phyloP scores from a whole-genome alignment of 2,113 vertebrate species.

The Elachura formosa region DNA sequence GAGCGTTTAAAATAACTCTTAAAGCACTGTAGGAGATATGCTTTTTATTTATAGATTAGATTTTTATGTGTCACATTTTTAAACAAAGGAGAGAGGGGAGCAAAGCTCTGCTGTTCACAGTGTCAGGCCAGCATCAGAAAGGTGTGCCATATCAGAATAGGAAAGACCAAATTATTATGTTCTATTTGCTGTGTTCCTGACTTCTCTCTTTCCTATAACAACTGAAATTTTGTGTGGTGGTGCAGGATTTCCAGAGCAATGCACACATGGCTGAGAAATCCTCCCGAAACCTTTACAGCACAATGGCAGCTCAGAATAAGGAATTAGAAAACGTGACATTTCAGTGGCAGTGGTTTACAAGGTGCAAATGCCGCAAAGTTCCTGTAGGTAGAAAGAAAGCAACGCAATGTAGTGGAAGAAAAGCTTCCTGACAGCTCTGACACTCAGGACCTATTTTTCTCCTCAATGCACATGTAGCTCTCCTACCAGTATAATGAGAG shows the following conservation, averaged over 20 bases:
- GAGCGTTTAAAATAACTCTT: conserved; percentile 23
- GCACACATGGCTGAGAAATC: background rate
- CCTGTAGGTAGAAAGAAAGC: conserved; percentile 11
- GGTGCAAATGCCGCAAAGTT: conserved; percentile 24
- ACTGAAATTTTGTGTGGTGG: background rate
- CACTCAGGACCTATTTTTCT: conserved; percentile 36
- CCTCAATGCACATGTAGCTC: background rate
- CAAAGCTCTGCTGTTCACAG: background rate
- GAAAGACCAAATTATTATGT: background rate
- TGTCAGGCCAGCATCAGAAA: background rate
- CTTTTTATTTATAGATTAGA: conserved; percentile 38
- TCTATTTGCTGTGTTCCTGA: background rate
- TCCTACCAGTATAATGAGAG: background rate
- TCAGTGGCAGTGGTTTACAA: conserved; percentile 21
- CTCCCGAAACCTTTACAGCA: rapidly evolving
- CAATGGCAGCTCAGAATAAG: background rate
- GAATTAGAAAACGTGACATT: conserved; percentile 22
- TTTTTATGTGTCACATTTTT: conserved; percentile 54
- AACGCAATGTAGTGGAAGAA: conserved; percentile 52
- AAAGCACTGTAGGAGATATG: background rate
- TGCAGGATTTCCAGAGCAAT: background rate
- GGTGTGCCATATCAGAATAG: background rate
- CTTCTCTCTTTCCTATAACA: background rate
- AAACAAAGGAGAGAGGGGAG: conserved; percentile 16
- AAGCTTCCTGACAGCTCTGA: conserved; percentile 40